Evolutionary conservation across 1,140 invertebrate genomes (phyloP).

Genomic region (Plodia interpunctella): DNA sequence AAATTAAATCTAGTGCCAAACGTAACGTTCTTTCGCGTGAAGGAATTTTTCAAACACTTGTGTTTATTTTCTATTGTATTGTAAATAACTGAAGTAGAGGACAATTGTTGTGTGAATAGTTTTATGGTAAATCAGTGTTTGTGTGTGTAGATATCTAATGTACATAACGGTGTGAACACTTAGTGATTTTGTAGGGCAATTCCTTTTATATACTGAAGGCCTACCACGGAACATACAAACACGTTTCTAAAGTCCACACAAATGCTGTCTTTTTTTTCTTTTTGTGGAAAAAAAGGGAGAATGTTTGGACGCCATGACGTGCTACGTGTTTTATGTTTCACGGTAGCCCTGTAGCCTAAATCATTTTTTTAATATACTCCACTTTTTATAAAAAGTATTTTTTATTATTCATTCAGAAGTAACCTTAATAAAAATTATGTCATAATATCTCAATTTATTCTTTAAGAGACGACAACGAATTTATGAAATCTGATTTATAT

Average conservation of each 20-base stretch:
- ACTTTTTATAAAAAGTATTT: no score
- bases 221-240: no score
- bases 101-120: slow-evolving; percentile 72
- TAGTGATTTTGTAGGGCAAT: not conserved
- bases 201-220: not conserved
- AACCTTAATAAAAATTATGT: slow-evolving; percentile 7
- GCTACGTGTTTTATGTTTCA: no score
- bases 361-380: no score
- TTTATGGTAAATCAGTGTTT: slow-evolving; percentile 65
- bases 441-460: no score
- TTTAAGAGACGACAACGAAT: not conserved
- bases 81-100: slow-evolving; percentile 66
- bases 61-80: slow-evolving; percentile 35
- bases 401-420: not conserved
- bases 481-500: not conserved
- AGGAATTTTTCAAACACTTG: not conserved
- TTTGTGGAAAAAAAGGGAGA: no score
- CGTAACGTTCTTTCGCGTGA: not conserved
- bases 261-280: no score
- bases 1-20: slow-evolving; percentile 16
- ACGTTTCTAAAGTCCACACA: no score
- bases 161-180: slow-evolving; percentile 40
- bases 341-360: no score
- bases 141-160: slow-evolving; percentile 70
- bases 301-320: no score